A percentile compares a stretch with the other conserved stretches of the same genome.
Evolutionary conservation across 2,113 vertebrate species (phyloP).

Genomic region (Pholis gunnellus): DNA sequence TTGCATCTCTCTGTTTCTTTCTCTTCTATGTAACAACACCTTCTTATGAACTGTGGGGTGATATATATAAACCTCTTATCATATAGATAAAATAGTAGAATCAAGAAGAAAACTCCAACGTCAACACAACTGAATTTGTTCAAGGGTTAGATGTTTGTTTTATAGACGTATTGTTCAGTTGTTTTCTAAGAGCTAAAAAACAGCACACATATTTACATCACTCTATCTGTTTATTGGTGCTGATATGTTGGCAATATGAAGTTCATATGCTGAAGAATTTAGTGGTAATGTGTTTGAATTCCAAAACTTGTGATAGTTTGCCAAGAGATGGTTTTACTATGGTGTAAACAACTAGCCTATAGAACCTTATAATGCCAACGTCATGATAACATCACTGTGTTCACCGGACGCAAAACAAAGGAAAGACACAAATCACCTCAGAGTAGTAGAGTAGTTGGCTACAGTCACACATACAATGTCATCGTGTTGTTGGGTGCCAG

Average conservation of each 20-base stretch:
- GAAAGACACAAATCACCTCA: neutral
- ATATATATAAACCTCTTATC: slow-evolving; percentile 40
- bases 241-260: neutral
- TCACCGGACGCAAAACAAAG: neutral
- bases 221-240: neutral
- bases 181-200: neutral
- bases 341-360: neutral
- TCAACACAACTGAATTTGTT: neutral
- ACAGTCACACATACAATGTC: neutral
- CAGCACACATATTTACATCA: neutral
- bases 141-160: neutral
- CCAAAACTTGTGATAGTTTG: neutral
- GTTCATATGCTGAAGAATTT: slow-evolving; percentile 1
- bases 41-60: slow-evolving; percentile 24
- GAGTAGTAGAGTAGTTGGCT: neutral
- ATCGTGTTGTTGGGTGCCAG: neutral
- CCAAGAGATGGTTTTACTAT: neutral
- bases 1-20: slow-evolving; percentile 61
- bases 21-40: slow-evolving; percentile 39
- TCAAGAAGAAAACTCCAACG: neutral
- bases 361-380: neutral
- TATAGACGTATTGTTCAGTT: neutral
- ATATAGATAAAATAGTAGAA: slow-evolving; percentile 19
- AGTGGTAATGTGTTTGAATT: neutral
- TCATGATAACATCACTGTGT: neutral